A percentile compares a stretch with the other conserved stretches of the same genome.
Conservation (phyloP, 1,140 invertebrate genomes). For the Rhynchophorus ferrugineus region DNA sequence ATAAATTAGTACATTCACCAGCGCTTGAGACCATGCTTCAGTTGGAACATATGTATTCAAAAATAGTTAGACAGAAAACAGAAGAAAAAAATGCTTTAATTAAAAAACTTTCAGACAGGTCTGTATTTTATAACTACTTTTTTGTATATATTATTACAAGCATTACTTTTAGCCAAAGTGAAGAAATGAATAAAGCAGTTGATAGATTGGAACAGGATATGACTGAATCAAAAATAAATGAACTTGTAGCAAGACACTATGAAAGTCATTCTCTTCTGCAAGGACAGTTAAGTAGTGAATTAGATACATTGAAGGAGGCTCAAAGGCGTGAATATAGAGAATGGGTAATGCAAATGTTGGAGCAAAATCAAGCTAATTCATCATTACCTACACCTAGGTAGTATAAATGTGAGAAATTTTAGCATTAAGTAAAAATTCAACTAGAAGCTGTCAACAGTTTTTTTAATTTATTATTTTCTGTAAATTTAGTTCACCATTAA, state of each 20-base stretch:
- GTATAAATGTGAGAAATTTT: neutral
- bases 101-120: constrained; percentile 52
- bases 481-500: constrained; percentile 32
- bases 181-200: constrained; percentile 71
- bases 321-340: constrained; percentile 74
- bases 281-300: constrained; percentile 62
- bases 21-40: constrained; percentile 72
- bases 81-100: constrained; percentile 58
- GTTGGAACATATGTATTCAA: constrained; percentile 69
- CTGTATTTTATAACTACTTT: too few relatives aligned
- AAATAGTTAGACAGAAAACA: constrained; percentile 59
- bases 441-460: neutral
- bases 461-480: constrained; percentile 3
- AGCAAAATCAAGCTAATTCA: constrained; percentile 54
- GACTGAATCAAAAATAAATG: constrained; percentile 69
- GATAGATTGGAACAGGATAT: constrained; percentile 56
- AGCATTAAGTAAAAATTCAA: neutral
- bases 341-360: constrained; percentile 70
- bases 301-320: constrained; percentile 65
- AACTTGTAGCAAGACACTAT: constrained; percentile 67
- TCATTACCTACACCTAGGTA: constrained; percentile 47
- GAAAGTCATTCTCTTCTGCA: constrained; percentile 66
- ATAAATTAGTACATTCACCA: constrained; percentile 70
- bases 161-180: constrained; percentile 50
- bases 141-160: constrained; percentile 19